These are phyloP conservation scores for Corbicula japonica DNA, from an alignment of 2,888 invertebrate species.

Conservation along the genomic window DNA sequence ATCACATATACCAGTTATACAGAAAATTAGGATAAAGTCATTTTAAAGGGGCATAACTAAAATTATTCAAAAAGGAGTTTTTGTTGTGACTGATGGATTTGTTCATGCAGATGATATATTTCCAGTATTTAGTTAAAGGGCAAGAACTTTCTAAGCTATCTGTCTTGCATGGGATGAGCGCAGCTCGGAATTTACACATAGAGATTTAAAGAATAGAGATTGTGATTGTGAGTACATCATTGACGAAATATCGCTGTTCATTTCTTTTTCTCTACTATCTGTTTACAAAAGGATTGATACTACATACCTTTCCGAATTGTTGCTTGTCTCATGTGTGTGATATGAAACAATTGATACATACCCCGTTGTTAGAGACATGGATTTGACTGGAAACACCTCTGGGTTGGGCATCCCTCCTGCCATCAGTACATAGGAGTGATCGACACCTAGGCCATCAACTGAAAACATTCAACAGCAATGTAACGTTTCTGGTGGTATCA, in stretches of 20 bases:
- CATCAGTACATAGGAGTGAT: constrained; percentile 46
- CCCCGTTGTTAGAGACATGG: constrained; percentile 38
- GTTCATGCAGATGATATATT: no score
- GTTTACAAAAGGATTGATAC: background rate
- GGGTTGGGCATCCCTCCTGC: constrained; percentile 58
- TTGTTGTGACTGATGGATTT: no score
- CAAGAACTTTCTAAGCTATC: no score
- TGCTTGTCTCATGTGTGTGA: background rate
- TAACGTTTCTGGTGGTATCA: no score
- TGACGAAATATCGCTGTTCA: background rate
- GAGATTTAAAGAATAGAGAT: background rate
- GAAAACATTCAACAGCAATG: no score
- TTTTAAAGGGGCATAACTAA: no score
- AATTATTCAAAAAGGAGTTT: no score
- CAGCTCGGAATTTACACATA: background rate
- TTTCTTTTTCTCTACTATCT: background rate
- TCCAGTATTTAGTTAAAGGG: no score
- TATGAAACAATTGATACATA: constrained; percentile 5
- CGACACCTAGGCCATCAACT: no score
- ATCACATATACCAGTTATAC: no score
- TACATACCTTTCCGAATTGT: background rate
- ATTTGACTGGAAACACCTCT: constrained; percentile 37
- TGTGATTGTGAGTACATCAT: background rate
- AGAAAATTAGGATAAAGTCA: no score
- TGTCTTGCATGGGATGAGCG: background rate